Conservation (phyloP, 2,113 vertebrate species). For the Rhinolophus sinicus region DNA sequence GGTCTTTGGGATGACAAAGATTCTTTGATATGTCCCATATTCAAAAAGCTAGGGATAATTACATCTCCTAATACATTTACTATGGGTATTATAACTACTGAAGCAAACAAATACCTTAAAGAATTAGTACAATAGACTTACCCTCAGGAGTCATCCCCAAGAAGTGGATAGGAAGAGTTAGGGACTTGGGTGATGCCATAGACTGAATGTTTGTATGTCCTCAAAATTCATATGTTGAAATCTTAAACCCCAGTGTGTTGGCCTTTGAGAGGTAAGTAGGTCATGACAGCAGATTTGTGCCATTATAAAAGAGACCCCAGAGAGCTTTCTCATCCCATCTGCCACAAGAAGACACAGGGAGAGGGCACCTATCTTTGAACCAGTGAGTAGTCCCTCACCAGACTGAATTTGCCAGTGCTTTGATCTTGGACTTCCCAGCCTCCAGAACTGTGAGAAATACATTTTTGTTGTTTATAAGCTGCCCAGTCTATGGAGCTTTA, state of each 20-base stretch:
- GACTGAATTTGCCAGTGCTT: neutral
- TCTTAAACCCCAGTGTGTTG: neutral
- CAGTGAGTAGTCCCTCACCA: neutral
- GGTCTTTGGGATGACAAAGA: neutral
- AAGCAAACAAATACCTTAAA: neutral
- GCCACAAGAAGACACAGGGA: neutral
- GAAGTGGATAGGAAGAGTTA: neutral
- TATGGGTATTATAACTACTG: neutral
- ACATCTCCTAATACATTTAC: neutral
- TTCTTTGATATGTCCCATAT: neutral
- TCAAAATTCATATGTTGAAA: neutral
- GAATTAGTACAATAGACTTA: neutral
- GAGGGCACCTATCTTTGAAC: neutral
- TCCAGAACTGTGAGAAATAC: neutral
- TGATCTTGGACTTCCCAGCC: neutral
- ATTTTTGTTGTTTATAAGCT: neutral
- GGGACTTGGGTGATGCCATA: neutral
- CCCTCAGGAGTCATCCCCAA: neutral
- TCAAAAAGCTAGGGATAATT: neutral
- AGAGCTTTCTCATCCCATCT: neutral
- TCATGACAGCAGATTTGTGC: neutral
- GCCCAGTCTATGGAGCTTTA: neutral
- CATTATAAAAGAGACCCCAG: neutral
- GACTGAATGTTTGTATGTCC: neutral
- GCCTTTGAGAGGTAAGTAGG: neutral